phyloP scores from a whole-genome alignment of 2,113 vertebrate genomes.

The Sphyrna mokarran region DNA sequence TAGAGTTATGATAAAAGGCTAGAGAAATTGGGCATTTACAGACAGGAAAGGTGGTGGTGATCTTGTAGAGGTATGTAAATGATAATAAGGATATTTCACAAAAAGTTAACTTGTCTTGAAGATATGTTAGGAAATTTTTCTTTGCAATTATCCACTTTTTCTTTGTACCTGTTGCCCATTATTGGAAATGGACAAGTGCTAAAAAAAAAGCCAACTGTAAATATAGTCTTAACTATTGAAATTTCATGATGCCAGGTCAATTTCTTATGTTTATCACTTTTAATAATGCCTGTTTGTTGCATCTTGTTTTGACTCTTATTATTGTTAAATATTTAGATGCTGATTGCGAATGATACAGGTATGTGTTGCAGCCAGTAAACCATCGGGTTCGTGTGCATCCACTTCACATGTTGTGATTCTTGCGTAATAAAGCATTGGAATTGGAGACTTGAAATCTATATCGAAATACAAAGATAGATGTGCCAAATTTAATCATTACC shows the following conservation, averaged over 20 bases:
- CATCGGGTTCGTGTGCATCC: neutral
- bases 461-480: neutral
- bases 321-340: neutral
- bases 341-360: neutral
- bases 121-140: neutral
- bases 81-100: neutral
- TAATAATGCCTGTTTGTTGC: neutral
- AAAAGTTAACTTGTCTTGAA: neutral
- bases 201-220: neutral
- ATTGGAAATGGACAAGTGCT: neutral
- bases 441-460: neutral
- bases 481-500: neutral
- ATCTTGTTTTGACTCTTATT: neutral
- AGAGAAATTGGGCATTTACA: neutral
- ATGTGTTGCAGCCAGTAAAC: neutral
- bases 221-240: neutral
- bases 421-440: neutral
- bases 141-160: neutral
- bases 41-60: neutral
- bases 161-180: neutral
- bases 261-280: neutral
- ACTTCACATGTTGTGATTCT: neutral
- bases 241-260: neutral
- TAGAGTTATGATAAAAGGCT: neutral
- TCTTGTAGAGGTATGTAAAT: neutral